Conservation (phyloP, 1,140 invertebrate species). For the Cydia strobilella region DNA sequence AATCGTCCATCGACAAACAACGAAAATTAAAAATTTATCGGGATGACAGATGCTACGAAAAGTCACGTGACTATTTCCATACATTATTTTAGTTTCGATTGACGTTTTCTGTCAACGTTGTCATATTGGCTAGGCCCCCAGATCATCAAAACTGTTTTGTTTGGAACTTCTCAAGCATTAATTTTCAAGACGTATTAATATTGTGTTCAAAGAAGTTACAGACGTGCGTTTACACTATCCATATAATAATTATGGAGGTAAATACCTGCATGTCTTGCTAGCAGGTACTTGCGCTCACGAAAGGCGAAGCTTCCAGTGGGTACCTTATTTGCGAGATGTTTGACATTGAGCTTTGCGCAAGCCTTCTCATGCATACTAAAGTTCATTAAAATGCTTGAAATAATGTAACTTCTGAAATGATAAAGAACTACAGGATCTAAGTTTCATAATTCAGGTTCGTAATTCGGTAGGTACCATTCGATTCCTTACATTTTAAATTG, state of each 20-base stretch:
- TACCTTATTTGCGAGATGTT: neutral
- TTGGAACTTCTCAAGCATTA: neutral
- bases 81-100: no score
- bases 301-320: neutral
- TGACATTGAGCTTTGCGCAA: slow-evolving; percentile 15
- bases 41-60: no score
- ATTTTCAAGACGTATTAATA: neutral
- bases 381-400: neutral
- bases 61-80: no score
- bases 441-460: no score
- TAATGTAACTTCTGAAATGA: neutral
- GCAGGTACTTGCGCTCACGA: neutral
- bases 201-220: neutral
- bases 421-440: no score
- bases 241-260: neutral
- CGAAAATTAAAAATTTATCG: no score
- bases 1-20: no score
- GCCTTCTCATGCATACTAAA: neutral
- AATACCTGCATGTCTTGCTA: neutral
- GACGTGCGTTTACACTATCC: neutral
- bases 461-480: no score
- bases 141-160: no score
- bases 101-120: no score
- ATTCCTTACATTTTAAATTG: no score
- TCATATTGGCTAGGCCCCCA: no score